These are phyloP conservation scores for Microctonus brassicae DNA, from an alignment of 2,888 invertebrate genomes.

Conservation along the genomic window DNA sequence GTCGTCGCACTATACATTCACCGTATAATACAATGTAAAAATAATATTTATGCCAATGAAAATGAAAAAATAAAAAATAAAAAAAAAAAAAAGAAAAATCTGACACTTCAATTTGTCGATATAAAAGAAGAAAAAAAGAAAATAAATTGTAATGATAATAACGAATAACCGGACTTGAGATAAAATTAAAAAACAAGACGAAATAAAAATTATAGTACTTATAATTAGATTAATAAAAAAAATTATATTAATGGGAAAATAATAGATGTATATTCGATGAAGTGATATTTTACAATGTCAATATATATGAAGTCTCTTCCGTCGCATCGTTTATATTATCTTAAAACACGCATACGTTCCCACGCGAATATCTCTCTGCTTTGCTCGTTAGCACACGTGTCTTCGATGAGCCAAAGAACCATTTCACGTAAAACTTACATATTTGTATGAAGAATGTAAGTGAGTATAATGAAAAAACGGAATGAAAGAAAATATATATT, in stretches of 20 bases:
- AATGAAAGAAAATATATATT: background rate
- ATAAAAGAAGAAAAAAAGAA: too few species aligned
- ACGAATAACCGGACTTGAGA: too few species aligned
- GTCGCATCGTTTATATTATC: background rate
- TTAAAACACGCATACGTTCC: slow-evolving; percentile 46
- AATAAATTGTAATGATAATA: too few species aligned
- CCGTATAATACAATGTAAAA: background rate
- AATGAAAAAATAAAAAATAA: too few species aligned
- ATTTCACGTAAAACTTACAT: slow-evolving; percentile 13
- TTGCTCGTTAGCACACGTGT: slow-evolving; percentile 41
- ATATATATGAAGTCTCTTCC: background rate
- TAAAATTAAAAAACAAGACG: too few species aligned
- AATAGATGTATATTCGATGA: background rate
- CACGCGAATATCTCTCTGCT: slow-evolving; percentile 46
- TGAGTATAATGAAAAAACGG: background rate
- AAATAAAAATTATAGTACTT: too few species aligned
- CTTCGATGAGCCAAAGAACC: background rate
- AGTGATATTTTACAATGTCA: background rate
- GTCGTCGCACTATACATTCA: slow-evolving; percentile 25
- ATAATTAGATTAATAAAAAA: too few species aligned
- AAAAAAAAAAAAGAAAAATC: too few species aligned
- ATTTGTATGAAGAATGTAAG: slow-evolving; percentile 3
- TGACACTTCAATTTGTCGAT: too few species aligned
- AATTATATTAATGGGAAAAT: too few species aligned
- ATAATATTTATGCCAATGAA: too few species aligned